Conservation (phyloP, 2,797 vertebrate species). For the Limnodromus scolopaceus region DNA sequence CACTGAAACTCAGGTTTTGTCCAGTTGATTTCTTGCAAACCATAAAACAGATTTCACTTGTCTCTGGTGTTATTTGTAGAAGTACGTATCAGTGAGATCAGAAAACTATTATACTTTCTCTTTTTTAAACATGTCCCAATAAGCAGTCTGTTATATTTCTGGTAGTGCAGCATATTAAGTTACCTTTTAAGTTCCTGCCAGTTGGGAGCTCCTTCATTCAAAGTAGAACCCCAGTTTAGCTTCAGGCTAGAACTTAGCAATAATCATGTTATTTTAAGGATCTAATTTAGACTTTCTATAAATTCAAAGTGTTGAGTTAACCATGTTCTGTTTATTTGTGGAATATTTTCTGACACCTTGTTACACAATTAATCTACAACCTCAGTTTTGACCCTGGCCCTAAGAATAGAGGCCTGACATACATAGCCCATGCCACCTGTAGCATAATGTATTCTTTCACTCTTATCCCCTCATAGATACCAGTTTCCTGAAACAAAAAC, state of each 20-base stretch:
- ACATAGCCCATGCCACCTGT: conserved; percentile 53
- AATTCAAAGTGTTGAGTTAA: conserved; percentile 78
- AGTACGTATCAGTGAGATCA: conserved; percentile 76
- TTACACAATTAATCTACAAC: conserved; percentile 82
- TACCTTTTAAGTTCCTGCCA: conserved; percentile 86
- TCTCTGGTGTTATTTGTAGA: conserved; percentile 71
- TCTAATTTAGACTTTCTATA: conserved; percentile 80
- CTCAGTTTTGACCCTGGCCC: conserved; percentile 64
- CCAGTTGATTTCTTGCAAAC: conserved; percentile 78
- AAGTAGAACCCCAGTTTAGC: conserved; percentile 76
- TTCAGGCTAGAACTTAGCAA: conserved; percentile 73
- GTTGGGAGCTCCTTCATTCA: conserved; percentile 74
- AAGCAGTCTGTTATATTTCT: conserved; percentile 85
- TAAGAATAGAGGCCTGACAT: conserved; percentile 66
- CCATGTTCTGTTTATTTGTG: conserved; percentile 83
- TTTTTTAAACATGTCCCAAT: conserved; percentile 72
- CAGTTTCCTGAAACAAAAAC: conserved; percentile 28
- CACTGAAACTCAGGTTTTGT: conserved; percentile 79
- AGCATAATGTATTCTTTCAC: conserved; percentile 49
- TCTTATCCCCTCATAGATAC: conserved; percentile 3
- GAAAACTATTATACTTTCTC: conserved; percentile 71
- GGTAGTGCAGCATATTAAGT: conserved; percentile 74
- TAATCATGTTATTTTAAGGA: conserved; percentile 81
- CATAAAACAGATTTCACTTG: conserved; percentile 85
- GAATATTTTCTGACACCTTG: conserved; percentile 88